Percentiles rank a stretch among this genome's conserved stretches.
phyloP scores from a whole-genome alignment of 2,888 invertebrate genomes.

The Calephelis perditalis region DNA sequence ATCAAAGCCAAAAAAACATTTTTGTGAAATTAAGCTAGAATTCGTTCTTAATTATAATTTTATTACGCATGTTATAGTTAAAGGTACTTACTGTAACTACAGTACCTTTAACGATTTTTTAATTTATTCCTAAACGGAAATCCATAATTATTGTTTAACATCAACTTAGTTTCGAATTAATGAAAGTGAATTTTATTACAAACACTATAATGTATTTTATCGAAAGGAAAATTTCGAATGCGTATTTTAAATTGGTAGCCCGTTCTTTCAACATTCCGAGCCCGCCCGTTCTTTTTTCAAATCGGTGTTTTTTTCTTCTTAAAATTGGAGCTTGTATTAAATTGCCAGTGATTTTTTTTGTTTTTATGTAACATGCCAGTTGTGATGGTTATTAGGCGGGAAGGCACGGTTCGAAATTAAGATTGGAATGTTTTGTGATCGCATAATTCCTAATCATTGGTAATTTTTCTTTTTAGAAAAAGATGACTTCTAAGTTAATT shows the following conservation, averaged over 20 bases:
- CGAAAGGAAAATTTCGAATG: conserved; percentile 35
- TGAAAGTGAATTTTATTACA: conserved; percentile 40
- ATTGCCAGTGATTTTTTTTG: conserved; percentile 62
- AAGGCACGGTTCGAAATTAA: conserved; percentile 16
- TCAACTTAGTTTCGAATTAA: conserved; percentile 20
- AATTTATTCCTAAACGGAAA: conserved; percentile 44
- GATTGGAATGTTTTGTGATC: conserved; percentile 9
- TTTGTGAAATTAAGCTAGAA: too few relatives aligned
- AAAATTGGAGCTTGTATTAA: conserved; percentile 58
- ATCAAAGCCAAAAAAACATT: too few relatives aligned
- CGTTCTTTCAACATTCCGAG: conserved; percentile 65
- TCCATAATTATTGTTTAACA: conserved; percentile 21
- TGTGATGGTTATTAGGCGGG: conserved; percentile 25
- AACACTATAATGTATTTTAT: conserved; percentile 43
- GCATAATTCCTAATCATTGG: conserved; percentile 4
- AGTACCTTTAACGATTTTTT: conserved; percentile 21
- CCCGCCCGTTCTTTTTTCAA: conserved; percentile 58
- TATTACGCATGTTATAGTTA: too few relatives aligned
- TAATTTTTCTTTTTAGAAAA: conserved; percentile 1
- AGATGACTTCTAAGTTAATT: background rate
- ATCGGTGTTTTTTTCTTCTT: conserved; percentile 8
- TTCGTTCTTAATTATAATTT: too few relatives aligned
- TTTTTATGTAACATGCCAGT: conserved; percentile 39
- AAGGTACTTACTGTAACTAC: background rate
- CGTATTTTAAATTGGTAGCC: conserved; percentile 68